Evolutionary conservation across 1,140 invertebrate genomes (phyloP), one percentile per base, ranked within the genome.

Genomic region (Archegozetes longisetosus): DNA sequence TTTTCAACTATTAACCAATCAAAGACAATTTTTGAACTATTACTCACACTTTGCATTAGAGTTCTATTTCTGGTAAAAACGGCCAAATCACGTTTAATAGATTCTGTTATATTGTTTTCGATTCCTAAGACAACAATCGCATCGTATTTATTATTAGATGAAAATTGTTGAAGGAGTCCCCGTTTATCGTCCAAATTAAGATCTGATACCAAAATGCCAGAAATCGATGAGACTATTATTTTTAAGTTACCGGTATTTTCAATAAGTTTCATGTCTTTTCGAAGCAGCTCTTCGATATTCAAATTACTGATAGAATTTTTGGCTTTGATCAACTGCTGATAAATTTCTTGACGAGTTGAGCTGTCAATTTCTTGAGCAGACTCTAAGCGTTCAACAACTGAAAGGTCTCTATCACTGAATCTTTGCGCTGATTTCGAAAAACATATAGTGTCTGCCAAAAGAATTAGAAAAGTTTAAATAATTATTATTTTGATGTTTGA

Each of bases 391-490:
- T 54, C 29, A 6, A 77, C 72, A 0, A 80, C 71, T 58, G 78
- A 71, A 1, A 75, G 59, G 71, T 87, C 84, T 58, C 77, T 70
- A 12, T 72, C 65, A 48, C 78, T 83, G 6, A 76, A 78, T 61
- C 79, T 78, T 56, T 78, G 76, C 23, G 80, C 82, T 24, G 75
- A 70, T 27, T 72, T 66, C 1, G 76, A 77, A 60, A 85, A 79
- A 64, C 82, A 84, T 13, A 79, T 76, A 1, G 85, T 86, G 64
- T 88, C 84, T 55, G 83, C 72, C 22, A 86, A 66, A 56, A 87
- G 85, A n/a, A n/a, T n/a, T n/a, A n/a, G 83, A 86, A 66, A 22
- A 60, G 61, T 55, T 54, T 52, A 46, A 4, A 72, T 27, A 58
- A 51, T 13, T 61, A 22, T 3, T 49, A 53, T 28, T 14, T 26